A percentile compares a stretch with the other conserved stretches of the same genome.
These are phyloP conservation scores for Musca vetustissima DNA, from an alignment of 1,140 invertebrate species.

Conservation along the genomic window DNA sequence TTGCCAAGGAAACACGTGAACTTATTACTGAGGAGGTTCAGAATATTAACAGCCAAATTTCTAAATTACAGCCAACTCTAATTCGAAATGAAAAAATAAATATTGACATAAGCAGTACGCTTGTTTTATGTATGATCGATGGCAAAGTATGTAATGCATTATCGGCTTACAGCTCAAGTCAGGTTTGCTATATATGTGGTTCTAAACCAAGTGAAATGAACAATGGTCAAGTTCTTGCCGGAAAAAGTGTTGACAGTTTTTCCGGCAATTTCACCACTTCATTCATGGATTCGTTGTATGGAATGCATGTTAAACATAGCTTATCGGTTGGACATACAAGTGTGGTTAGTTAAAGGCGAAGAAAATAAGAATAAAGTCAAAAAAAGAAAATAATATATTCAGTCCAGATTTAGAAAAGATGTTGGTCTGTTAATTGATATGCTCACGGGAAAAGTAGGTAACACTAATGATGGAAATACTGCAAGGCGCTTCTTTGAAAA, in stretches of 20 bases:
- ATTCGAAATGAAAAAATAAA: background rate
- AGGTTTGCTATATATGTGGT: no score
- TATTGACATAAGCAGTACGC: background rate
- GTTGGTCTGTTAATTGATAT: slow-evolving; percentile 40
- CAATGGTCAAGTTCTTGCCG: background rate
- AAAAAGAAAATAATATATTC: slow-evolving; percentile 10
- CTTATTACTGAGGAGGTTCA: background rate
- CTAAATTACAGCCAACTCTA: background rate
- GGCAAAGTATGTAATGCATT: background rate
- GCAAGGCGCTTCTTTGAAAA: slow-evolving; percentile 44
- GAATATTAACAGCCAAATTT: background rate
- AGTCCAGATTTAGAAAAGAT: slow-evolving; percentile 35
- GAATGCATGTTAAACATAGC: background rate
- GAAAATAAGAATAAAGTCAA: slow-evolving; percentile 5
- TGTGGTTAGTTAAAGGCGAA: background rate
- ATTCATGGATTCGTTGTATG: background rate
- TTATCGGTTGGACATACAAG: background rate
- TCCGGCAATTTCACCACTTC: background rate
- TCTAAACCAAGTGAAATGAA: background rate
- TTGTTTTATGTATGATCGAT: background rate
- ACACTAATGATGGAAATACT: slow-evolving; percentile 53
- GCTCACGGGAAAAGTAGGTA: slow-evolving; percentile 37
- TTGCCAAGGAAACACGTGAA: background rate
- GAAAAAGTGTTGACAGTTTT: background rate
- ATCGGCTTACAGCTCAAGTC: background rate